Conservation (phyloP, 2,888 invertebrate species). For the Acronicta aceris region DNA sequence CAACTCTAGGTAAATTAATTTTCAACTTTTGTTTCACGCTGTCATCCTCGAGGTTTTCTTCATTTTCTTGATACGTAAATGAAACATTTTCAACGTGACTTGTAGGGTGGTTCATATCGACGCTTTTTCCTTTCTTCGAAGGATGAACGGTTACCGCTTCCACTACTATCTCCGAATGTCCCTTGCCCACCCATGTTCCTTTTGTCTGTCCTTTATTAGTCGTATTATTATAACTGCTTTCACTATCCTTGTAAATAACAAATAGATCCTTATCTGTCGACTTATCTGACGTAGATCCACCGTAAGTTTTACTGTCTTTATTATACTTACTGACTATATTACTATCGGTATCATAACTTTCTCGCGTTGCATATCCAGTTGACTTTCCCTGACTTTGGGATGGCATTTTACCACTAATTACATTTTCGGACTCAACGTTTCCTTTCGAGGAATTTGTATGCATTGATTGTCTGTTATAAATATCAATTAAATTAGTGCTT, state of each 20-base stretch:
- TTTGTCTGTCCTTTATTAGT: conserved; percentile 42
- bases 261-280: conserved; percentile 73
- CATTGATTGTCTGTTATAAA: conserved; percentile 67
- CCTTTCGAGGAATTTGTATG: conserved; percentile 64
- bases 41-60: conserved; percentile 57
- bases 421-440: conserved; percentile 45
- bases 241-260: conserved; percentile 75
- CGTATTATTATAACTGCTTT: conserved; percentile 50
- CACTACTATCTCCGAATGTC: conserved; percentile 53
- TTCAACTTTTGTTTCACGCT: conserved; percentile 67
- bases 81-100: conserved; percentile 33
- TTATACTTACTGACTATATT: conserved; percentile 38
- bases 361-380: conserved; percentile 41
- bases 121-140: conserved; percentile 28
- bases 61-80: conserved; percentile 45
- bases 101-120: conserved; percentile 8
- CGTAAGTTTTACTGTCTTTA: conserved; percentile 42
- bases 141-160: conserved; percentile 48
- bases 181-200: conserved; percentile 46
- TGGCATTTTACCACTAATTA: conserved; percentile 11
- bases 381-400: conserved; percentile 42
- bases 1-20: conserved; percentile 70
- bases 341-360: conserved; percentile 46
- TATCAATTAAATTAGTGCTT: conserved; percentile 64
- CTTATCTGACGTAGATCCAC: conserved; percentile 53